phyloP scores from a whole-genome alignment of 1,140 invertebrate genomes.

The Drosophila kohkoa region DNA sequence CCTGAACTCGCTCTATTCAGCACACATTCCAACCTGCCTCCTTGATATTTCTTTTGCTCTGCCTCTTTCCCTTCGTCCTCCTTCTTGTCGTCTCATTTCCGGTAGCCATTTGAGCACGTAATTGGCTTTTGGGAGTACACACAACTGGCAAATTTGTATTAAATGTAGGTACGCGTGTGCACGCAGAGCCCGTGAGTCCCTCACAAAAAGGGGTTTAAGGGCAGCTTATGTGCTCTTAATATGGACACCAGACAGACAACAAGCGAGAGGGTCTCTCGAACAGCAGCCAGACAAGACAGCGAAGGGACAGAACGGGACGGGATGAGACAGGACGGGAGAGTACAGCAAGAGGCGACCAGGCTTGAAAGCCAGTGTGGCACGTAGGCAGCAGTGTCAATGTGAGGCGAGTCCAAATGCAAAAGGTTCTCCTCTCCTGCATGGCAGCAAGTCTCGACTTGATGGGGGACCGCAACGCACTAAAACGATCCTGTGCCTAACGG shows the following conservation, averaged over 20 bases:
- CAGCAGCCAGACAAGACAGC: neutral
- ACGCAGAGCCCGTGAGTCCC: constrained; percentile 29
- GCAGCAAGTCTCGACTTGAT: neutral
- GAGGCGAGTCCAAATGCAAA: constrained; percentile 17
- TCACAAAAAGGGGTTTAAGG: constrained; percentile 73
- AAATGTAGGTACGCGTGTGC: constrained; percentile 57
- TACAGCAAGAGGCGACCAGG: constrained; percentile 41
- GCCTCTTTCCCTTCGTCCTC: neutral
- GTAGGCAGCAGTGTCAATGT: constrained; percentile 40
- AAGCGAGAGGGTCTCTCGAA: constrained; percentile 13
- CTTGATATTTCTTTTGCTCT: neutral
- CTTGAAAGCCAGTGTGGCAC: constrained; percentile 56
- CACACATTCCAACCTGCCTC: constrained; percentile 1
- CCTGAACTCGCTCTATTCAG: constrained; percentile 10
- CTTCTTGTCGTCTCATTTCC: neutral
- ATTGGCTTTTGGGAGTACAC: constrained; percentile 76
- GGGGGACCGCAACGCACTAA: constrained; percentile 12
- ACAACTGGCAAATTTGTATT: constrained; percentile 74
- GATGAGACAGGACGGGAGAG: neutral
- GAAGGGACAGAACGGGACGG: constrained; percentile 11
- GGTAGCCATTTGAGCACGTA: constrained; percentile 67
- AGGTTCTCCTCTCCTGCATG: neutral
- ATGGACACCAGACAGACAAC: constrained; percentile 29
- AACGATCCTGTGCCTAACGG: constrained; percentile 32
- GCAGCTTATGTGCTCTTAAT: constrained; percentile 76